A percentile compares a stretch with the other conserved stretches of the same genome.
Evolutionary conservation across 64 coral and sea anemone genomes (phyloP).

Genomic region (Porites lutea): DNA sequence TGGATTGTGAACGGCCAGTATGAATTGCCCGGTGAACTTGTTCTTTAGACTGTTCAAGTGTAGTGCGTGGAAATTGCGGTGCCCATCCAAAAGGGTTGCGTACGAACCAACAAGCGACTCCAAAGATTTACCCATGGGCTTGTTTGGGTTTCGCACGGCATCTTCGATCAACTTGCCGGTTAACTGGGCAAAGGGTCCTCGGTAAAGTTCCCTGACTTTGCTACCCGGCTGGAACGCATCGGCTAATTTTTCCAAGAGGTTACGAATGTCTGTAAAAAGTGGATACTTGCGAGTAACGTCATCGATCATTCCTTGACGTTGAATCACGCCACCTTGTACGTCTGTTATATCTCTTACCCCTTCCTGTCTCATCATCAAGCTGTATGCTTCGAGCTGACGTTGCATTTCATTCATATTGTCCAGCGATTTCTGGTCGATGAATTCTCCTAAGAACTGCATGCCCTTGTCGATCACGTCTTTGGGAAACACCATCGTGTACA

Average conservation of each 20-base stretch:
- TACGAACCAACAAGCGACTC: neutral
- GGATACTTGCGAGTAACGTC: neutral
- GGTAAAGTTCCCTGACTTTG: neutral
- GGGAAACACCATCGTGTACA: slow-evolving; percentile 3
- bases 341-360: neutral
- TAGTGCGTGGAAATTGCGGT: neutral
- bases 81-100: neutral
- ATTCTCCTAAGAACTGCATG: neutral
- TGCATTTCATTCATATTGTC: neutral
- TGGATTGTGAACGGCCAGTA: neutral
- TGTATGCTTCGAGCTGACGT: neutral
- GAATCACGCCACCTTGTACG: neutral
- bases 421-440: neutral
- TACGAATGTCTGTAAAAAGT: neutral
- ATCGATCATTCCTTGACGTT: neutral
- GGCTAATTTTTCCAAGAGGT: neutral
- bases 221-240: neutral
- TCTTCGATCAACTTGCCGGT: neutral
- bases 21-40: neutral
- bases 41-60: neutral
- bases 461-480: neutral
- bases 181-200: neutral
- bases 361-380: neutral
- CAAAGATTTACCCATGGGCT: neutral
- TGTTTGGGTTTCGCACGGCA: neutral